These are phyloP conservation scores for Stigmatopora nigra DNA, from an alignment of 2,113 vertebrate species.

Conservation along the genomic window DNA sequence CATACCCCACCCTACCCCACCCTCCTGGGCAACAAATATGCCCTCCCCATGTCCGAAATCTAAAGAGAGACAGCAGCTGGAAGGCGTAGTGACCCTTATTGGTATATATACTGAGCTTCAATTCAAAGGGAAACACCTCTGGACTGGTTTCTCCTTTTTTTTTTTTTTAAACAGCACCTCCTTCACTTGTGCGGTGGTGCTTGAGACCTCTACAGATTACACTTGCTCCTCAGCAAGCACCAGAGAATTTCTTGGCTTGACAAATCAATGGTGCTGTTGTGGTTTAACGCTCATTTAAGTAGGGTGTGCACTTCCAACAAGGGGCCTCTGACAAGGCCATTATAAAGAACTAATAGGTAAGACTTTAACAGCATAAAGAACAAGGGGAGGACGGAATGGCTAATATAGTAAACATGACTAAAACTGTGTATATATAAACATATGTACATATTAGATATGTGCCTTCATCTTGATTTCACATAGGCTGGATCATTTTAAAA, in stretches of 20 bases:
- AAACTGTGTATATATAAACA: background rate
- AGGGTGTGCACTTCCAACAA: slow-evolving; percentile 24
- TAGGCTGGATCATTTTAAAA: too few species aligned
- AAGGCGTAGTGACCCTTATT: slow-evolving; percentile 63
- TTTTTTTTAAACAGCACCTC: slow-evolving; percentile 31
- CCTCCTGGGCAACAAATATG: slow-evolving; percentile 41
- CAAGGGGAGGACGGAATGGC: slow-evolving; percentile 21
- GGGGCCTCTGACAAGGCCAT: slow-evolving; percentile 34
- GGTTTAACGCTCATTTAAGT: slow-evolving; percentile 34
- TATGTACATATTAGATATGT: too few species aligned
- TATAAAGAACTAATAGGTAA: slow-evolving; percentile 34
- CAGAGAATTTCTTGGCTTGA: slow-evolving; percentile 33
- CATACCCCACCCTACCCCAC: slow-evolving; percentile 10
- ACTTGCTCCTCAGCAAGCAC: slow-evolving; percentile 27
- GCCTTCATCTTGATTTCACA: too few species aligned
- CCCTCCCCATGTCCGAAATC: slow-evolving; percentile 39
- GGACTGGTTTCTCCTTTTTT: slow-evolving; percentile 8
- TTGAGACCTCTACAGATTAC: slow-evolving; percentile 35
- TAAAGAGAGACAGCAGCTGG: slow-evolving; percentile 63
- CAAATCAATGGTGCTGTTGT: slow-evolving; percentile 46
- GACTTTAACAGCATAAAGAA: slow-evolving; percentile 30
- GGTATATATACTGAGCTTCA: slow-evolving; percentile 25
- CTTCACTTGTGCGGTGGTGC: slow-evolving; percentile 43
- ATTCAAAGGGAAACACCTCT: slow-evolving; percentile 46
- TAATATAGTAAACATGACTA: slow-evolving; percentile 11